Base-by-base conservation (phyloP, 2,113 vertebrate genomes). In the Speoplatyrhinus poulsoni region DNA sequence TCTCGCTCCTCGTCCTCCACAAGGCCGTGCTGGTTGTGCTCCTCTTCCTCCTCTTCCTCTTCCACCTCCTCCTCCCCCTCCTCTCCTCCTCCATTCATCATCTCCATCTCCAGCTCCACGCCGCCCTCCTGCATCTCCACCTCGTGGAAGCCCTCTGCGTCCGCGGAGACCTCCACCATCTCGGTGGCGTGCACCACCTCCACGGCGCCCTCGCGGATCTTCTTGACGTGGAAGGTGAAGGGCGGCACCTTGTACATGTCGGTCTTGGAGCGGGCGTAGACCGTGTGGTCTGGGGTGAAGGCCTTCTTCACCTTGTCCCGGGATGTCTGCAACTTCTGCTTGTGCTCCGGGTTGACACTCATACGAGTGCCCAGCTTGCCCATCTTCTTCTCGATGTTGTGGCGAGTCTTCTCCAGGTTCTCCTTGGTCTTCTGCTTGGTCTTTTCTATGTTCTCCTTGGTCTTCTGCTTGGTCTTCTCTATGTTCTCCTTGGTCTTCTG, bases 181-280 rank as follows among this genome's bases (percentile, higher is more conserved):
- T 98, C 97, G 0, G 95, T 96, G 80, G 94, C 96, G 67, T 95
- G 94, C 63, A 96, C 92, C 73, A 89, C 88, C 67, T 98, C 97
- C 2, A 95, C 92, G 32, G 93, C 93, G 0, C 97, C 97, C 67
- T 97, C 96, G 6, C 96, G 93, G 73, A 98, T 92, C 79, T 99
- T 99, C 92, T 98, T 99, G 72, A 99, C 97, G 0, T 96, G 95
- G 88, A 99, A 98, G 63, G 97, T 99, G 91, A 99, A 99, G 19
- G 97, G 97, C 0, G 96, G 97, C 75, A 99, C 97, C 89, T 95
- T 98, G 94, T 99, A 99, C 65, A 98, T 92, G 0, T 95, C 94
- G 0, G 94, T 95, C 89, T 96, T 95, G 84, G 96, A 96, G 33
- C 97, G 92, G 75, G 97, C 96, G 0, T 96, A 97, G 36, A 96